phyloP scores from a whole-genome alignment of 2,797 vertebrate genomes.

The Trematomus bernacchii region DNA sequence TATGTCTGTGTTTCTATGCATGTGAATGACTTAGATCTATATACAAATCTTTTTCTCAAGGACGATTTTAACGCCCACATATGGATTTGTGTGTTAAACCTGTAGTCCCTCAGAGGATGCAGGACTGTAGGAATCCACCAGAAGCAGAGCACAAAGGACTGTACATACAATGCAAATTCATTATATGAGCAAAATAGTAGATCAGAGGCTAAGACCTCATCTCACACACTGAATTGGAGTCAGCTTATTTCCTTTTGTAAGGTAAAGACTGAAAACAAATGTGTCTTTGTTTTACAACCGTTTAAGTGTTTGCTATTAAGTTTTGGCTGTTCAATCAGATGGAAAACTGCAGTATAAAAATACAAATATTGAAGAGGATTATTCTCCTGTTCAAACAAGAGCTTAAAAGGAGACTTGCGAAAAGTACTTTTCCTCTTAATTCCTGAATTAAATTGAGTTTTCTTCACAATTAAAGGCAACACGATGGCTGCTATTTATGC shows the following conservation, averaged over 20 bases:
- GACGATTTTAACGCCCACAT: constrained; percentile 26
- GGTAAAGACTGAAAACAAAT: constrained; percentile 1
- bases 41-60: constrained; percentile 29
- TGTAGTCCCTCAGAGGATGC: constrained; percentile 16
- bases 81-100: constrained; percentile 30
- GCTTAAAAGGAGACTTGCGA: neutral
- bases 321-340: neutral
- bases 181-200: neutral
- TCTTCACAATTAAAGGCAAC: too few species aligned
- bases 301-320: neutral
- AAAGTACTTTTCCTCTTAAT: too few species aligned
- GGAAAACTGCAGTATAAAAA: neutral
- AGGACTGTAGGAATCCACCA: constrained; percentile 8
- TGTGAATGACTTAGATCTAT: constrained; percentile 6
- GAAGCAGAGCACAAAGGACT: neutral
- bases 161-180: neutral
- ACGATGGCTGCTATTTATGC: too few species aligned
- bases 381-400: neutral
- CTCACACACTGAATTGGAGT: neutral
- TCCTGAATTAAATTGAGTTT: too few species aligned
- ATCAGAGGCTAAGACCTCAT: neutral
- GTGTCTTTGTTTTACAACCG: constrained; percentile 1
- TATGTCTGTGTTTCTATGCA: neutral
- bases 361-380: neutral
- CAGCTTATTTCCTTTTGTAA: constrained; percentile 5